Evolutionary conservation across 2,113 vertebrate genomes (phyloP).

Genomic region (Pluvianellus socialis): DNA sequence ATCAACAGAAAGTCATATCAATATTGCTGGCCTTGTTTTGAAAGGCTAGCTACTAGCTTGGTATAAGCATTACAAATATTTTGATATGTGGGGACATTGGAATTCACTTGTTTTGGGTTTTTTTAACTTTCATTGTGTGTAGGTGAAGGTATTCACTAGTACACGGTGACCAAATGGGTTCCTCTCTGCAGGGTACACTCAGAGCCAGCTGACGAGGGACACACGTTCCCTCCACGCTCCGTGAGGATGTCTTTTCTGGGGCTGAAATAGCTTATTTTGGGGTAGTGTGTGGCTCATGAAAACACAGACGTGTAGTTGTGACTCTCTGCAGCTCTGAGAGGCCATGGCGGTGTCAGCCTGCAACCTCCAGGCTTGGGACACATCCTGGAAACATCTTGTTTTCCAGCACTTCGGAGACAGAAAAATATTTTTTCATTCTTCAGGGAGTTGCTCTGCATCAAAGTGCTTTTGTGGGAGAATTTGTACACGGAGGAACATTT

Average conservation of each 20-base stretch:
- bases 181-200: not conserved
- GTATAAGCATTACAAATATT: not conserved
- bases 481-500: not conserved
- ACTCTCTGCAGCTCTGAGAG: not conserved
- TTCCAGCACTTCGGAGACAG: not conserved
- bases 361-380: not conserved
- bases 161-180: not conserved
- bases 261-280: not conserved
- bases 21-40: not conserved
- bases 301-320: not conserved
- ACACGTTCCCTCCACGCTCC: accelerated
- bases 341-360: not conserved
- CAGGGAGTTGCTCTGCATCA: not conserved
- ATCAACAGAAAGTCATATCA: not conserved
- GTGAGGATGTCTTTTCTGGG: not conserved
- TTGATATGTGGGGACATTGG: not conserved
- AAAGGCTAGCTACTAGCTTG: not conserved
- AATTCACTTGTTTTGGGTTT: not conserved
- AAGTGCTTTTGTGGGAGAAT: not conserved
- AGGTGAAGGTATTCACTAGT: not conserved
- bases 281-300: not conserved
- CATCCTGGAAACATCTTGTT: not conserved
- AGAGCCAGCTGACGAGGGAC: not conserved
- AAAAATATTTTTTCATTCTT: not conserved
- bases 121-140: not conserved